Percentiles rank a stretch among this genome's conserved stretches.
Evolutionary conservation across 1,140 invertebrate species (phyloP).

Genomic region (Venturia canescens): DNA sequence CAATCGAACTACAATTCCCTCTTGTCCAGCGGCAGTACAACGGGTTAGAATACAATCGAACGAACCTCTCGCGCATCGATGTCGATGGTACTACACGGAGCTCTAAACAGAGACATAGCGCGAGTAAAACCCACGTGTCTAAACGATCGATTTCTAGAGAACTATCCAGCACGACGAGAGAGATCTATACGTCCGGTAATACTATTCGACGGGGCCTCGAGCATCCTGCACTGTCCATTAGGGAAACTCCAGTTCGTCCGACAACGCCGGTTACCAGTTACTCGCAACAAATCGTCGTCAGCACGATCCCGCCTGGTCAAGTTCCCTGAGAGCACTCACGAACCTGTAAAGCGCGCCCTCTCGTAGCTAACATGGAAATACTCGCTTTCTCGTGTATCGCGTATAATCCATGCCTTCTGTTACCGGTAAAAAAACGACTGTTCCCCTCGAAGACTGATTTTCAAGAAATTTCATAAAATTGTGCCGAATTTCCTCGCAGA

Average conservation of each 20-base stretch:
- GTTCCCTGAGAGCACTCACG: not conserved
- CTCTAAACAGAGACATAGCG: slow-evolving; percentile 25
- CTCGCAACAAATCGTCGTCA: slow-evolving; percentile 40
- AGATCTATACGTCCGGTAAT: slow-evolving; percentile 41
- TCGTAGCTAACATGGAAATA: not conserved
- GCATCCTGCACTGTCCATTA: slow-evolving; percentile 38
- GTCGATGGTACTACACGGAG: slow-evolving; percentile 4
- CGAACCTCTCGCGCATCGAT: slow-evolving; percentile 9
- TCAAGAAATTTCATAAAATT: too few relatives aligned
- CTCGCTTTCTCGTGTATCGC: not conserved
- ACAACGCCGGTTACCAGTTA: slow-evolving; percentile 39
- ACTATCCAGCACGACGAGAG: slow-evolving; percentile 32
- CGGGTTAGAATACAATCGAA: slow-evolving; percentile 31
- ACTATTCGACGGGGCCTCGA: slow-evolving; percentile 37
- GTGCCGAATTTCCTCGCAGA: too few relatives aligned
- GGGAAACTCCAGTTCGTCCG: slow-evolving; percentile 26
- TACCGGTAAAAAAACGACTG: not conserved
- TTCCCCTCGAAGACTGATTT: too few relatives aligned
- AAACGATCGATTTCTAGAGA: slow-evolving; percentile 37
- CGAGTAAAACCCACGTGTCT: slow-evolving; percentile 12
- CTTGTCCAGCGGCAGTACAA: slow-evolving; percentile 9
- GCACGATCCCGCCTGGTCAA: not conserved
- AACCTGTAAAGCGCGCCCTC: slow-evolving; percentile 12
- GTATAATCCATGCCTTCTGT: not conserved
- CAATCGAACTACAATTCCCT: slow-evolving; percentile 7